These are phyloP conservation scores for Cetoscarus ocellatus DNA, from an alignment of 2,797 vertebrate genomes.

Conservation along the genomic window DNA sequence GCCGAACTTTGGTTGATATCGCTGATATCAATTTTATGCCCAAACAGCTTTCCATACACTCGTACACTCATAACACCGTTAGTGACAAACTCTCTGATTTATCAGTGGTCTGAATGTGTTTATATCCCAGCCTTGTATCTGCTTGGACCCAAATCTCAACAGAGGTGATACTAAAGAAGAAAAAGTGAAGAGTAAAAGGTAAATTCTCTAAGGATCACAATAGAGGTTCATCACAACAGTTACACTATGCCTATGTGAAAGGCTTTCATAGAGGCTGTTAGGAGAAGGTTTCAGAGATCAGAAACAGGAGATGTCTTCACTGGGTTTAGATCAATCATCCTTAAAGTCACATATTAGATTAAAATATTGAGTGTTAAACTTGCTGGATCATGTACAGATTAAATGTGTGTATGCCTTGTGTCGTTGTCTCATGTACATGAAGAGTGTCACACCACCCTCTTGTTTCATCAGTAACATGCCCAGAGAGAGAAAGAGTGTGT, in stretches of 20 bases:
- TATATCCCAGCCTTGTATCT: too few species aligned
- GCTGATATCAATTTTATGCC: too few species aligned
- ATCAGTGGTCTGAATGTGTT: too few species aligned
- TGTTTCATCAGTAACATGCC: constrained; percentile 83
- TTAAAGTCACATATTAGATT: background rate
- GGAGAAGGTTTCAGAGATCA: background rate
- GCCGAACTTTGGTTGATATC: too few species aligned
- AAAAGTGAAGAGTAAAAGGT: too few species aligned
- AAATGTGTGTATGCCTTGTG: constrained; percentile 29
- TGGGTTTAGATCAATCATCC: background rate
- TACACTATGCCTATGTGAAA: constrained; percentile 14
- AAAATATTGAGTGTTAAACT: background rate
- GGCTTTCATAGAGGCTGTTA: constrained; percentile 2
- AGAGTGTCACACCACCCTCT: constrained; percentile 78
- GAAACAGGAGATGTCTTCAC: background rate
- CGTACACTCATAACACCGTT: too few species aligned
- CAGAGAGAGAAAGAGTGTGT: constrained; percentile 56
- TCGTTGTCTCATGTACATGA: constrained; percentile 70
- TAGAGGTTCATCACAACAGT: background rate
- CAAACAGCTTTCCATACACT: too few species aligned
- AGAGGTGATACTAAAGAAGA: too few species aligned
- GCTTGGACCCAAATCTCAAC: too few species aligned
- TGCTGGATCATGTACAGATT: constrained; percentile 26
- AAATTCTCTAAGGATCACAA: too few species aligned
- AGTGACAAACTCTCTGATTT: too few species aligned